phyloP scores from a whole-genome alignment of 2,888 invertebrate genomes.

The Diarsia rubi region DNA sequence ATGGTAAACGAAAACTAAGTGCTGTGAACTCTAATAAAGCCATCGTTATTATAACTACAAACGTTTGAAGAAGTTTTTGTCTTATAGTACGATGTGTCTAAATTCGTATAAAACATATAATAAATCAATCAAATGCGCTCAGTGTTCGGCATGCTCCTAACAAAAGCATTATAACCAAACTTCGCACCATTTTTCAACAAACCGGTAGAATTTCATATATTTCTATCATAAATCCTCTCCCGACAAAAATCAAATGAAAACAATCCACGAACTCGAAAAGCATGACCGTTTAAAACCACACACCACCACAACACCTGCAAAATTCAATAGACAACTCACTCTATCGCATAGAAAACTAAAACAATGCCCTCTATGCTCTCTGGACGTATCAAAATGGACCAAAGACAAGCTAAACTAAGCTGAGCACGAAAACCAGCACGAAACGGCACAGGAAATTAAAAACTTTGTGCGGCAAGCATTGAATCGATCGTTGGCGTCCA shows the following conservation, averaged over 20 bases:
- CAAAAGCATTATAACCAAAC: conserved; percentile 1
- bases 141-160: background rate
- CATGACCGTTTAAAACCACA: conserved; percentile 16
- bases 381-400: conserved; percentile 61
- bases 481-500: conserved; percentile 37
- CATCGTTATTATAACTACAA: background rate
- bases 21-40: background rate
- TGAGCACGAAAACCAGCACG: conserved; percentile 27
- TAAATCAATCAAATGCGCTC: background rate
- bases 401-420: conserved; percentile 60
- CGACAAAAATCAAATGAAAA: conserved; percentile 21
- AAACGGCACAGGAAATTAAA: conserved; percentile 65
- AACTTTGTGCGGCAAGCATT: conserved; percentile 56
- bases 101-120: no score
- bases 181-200: background rate
- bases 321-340: conserved; percentile 55
- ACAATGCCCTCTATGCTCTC: conserved; percentile 46
- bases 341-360: conserved; percentile 61
- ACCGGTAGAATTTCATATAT: conserved; percentile 15
- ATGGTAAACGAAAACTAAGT: background rate
- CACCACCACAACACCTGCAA: conserved; percentile 29
- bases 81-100: no score
- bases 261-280: conserved; percentile 13
- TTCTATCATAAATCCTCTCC: conserved; percentile 22
- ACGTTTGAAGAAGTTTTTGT: background rate